A percentile compares a stretch with the other conserved stretches of the same genome.
These are phyloP conservation scores for Dryobota labecula DNA, from an alignment of 2,888 invertebrate species.

Conservation along the genomic window DNA sequence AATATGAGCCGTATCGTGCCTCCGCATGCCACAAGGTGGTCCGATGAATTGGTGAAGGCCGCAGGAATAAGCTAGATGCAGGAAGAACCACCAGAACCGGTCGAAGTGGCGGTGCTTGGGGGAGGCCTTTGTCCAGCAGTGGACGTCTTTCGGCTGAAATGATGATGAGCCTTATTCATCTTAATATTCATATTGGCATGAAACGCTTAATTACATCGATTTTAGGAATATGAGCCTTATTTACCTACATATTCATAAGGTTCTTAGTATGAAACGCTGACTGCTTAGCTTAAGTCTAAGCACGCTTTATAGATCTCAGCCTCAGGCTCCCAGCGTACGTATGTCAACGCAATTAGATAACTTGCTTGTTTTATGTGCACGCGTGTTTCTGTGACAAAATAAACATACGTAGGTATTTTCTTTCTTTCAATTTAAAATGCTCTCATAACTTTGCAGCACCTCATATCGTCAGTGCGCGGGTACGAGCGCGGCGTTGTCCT, in stretches of 20 bases:
- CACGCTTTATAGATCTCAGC: not conserved
- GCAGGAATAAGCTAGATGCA: too few relatives aligned
- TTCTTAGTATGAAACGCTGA: not conserved
- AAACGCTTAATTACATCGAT: not conserved
- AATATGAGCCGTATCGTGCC: not conserved
- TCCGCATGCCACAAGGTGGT: too few relatives aligned
- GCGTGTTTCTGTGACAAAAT: not conserved
- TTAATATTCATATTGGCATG: not conserved
- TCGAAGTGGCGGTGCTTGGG: too few relatives aligned
- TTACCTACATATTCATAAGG: not conserved
- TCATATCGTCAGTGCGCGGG: constrained; percentile 92
- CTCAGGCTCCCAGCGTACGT: not conserved
- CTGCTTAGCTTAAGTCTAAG: not conserved
- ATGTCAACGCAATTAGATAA: not conserved
- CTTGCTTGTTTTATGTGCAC: not conserved
- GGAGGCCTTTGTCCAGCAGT: too few relatives aligned
- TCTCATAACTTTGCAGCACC: constrained; percentile 89
- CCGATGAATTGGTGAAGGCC: too few relatives aligned
- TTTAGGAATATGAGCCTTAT: not conserved
- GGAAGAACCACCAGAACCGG: too few relatives aligned
- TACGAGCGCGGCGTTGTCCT: constrained; percentile 93
- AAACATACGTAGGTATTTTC: not conserved
- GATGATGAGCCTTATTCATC: not conserved
- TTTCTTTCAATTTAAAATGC: not conserved
- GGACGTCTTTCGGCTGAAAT: too few relatives aligned